Conservation (phyloP, 2,113 vertebrate genomes). For the Microtus pennsylvanicus region DNA sequence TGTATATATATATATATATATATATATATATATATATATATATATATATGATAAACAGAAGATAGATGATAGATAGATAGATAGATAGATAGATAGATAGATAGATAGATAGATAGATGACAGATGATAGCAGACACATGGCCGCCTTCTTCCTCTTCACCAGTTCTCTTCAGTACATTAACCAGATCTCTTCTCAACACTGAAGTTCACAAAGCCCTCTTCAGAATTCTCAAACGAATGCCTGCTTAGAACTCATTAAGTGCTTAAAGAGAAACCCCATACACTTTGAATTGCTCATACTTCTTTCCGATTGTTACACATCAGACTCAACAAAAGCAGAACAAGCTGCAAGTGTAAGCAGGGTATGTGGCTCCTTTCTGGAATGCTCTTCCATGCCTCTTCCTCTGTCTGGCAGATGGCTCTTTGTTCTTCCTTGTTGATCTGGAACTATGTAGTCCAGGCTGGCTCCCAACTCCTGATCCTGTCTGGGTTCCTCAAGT, state of each 20-base stretch:
- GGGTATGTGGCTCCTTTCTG: not conserved
- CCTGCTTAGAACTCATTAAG: not conserved
- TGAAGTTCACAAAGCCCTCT: not conserved
- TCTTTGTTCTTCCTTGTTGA: not conserved
- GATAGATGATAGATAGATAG: too few species aligned
- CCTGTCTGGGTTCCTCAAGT: too few species aligned
- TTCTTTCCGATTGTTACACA: not conserved
- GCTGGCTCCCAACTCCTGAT: not conserved
- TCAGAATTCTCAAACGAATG: not conserved
- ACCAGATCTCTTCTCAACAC: not conserved
- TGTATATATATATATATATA: too few species aligned
- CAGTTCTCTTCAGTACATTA: not conserved
- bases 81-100: too few species aligned
- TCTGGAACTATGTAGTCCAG: not conserved
- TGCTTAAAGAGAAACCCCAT: not conserved
- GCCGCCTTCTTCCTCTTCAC: not conserved
- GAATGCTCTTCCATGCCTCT: not conserved
- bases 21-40: too few species aligned
- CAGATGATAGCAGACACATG: not conserved
- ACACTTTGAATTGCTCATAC: not conserved
- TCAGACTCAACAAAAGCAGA: not conserved
- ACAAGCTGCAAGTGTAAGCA: not conserved
- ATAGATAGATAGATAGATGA: not conserved
- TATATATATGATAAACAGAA: too few species aligned
- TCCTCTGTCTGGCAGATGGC: not conserved